These are phyloP conservation scores for Sinocyclocheilus maitianheensis DNA, from an alignment of 2,113 vertebrate species.

Conservation along the genomic window DNA sequence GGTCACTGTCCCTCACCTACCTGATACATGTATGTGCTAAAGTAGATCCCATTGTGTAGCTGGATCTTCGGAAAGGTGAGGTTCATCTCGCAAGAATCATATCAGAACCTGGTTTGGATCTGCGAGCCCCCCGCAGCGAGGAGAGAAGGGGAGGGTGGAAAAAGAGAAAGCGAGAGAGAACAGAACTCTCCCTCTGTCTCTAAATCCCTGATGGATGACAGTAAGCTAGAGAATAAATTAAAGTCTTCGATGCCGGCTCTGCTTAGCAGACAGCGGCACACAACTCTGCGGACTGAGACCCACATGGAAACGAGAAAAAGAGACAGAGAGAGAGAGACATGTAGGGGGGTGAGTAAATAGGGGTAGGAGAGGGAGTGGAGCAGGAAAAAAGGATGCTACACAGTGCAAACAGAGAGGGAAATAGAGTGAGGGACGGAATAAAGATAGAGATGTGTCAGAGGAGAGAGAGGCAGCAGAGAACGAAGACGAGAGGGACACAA, in stretches of 20 bases:
- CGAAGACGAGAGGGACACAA: background rate
- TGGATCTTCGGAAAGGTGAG: slow-evolving; percentile 69
- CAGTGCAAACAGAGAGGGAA: slow-evolving; percentile 24
- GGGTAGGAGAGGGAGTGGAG: slow-evolving; percentile 33
- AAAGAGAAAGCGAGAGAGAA: background rate
- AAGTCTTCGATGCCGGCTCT: slow-evolving; percentile 40
- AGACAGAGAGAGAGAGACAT: slow-evolving; percentile 13
- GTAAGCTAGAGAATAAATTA: slow-evolving; percentile 61
- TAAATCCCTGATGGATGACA: slow-evolving; percentile 59
- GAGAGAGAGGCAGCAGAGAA: slow-evolving; percentile 12
- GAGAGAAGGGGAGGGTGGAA: slow-evolving; percentile 7
- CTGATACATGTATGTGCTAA: slow-evolving; percentile 87
- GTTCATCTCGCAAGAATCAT: slow-evolving; percentile 82
- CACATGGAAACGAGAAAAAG: slow-evolving; percentile 34
- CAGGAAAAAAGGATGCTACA: slow-evolving; percentile 34
- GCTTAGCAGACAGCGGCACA: slow-evolving; percentile 20
- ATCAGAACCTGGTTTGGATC: slow-evolving; percentile 63
- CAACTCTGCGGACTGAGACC: slow-evolving; percentile 43
- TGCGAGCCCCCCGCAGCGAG: slow-evolving; percentile 50
- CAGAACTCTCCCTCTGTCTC: slow-evolving; percentile 21
- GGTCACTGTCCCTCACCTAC: slow-evolving; percentile 67
- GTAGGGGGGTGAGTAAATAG: slow-evolving; percentile 19
- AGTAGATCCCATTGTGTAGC: slow-evolving; percentile 82
- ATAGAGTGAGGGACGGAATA: background rate
- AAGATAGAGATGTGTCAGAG: background rate